Evolutionary conservation across 2,113 vertebrate genomes (phyloP), one percentile per base, ranked within the genome.

Genomic region (Poicephalus meyeri): DNA sequence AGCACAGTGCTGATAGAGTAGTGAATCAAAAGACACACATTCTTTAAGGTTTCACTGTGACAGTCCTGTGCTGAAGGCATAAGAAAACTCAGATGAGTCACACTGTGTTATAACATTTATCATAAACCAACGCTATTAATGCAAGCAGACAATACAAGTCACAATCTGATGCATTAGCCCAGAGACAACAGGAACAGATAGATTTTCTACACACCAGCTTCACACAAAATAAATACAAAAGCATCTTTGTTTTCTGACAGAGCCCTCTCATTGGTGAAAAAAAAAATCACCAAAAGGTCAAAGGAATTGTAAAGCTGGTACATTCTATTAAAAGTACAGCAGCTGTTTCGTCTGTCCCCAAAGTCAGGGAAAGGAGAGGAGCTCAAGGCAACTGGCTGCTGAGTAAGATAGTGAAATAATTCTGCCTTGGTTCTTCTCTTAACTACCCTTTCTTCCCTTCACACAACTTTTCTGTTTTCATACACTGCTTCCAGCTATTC

Each of bases 121-220:
- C 68, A 96, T 63, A 94, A 95, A 82, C 35, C 56, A 83, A 33
- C 1, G 21, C 70, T 93, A 72, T 80, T 84, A 90, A 98, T 87
- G 74, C 41, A 78, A 42, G 58, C 83, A 90, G 83, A 77, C 69
- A 93, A 72, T 83, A 92, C 12, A 33, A 94, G 70, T 65, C 91
- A 94, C 86, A 87, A 47, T 61, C 37, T 76, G 81, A 89, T 66
- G 35, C 9, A 17, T 69, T 53, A 89, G 86, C 23, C n/a, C 46
- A 90, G 90, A 84, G 84, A 94, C 94, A 96, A 95, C 39, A 89
- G 46, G 70, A 97, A 92, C 5, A 47, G 80, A 95, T 20, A 91
- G 80, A 87, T 79, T 89, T 92, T 91, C 64, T 94, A 74, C 44
- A 92, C 91, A 68, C 20, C 80, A 88, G 77, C 74, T 88, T 92